A percentile compares a stretch with the other conserved stretches of the same genome.
phyloP scores from a whole-genome alignment of 2,797 vertebrate species.

The Loriculus beryllinus region DNA sequence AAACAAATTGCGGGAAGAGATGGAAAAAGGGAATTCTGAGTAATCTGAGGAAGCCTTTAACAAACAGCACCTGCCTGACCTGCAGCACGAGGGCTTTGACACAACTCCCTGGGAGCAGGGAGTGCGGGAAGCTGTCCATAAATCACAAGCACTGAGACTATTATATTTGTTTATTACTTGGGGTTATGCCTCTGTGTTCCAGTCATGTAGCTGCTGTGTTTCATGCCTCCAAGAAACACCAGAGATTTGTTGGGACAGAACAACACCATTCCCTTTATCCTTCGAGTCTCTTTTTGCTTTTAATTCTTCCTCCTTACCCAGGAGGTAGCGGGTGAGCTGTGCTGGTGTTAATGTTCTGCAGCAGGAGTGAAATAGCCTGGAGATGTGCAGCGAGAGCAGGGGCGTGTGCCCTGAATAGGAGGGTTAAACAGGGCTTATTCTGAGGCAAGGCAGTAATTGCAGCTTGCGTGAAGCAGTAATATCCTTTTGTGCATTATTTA shows the following conservation, averaged over 20 bases:
- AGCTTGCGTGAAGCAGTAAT: conserved; percentile 28
- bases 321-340: neutral
- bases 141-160: conserved; percentile 1
- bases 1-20: neutral
- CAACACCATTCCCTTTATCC: neutral
- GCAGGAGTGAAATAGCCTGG: conserved; percentile 47
- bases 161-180: conserved; percentile 25
- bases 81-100: neutral
- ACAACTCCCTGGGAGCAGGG: neutral
- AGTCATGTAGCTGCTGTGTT: neutral
- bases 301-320: neutral
- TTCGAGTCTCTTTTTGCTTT: neutral
- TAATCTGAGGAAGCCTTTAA: neutral
- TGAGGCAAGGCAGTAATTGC: conserved; percentile 45
- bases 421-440: conserved; percentile 62
- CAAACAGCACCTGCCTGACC: conserved; percentile 1
- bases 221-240: neutral
- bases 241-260: neutral
- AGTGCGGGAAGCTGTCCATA: neutral
- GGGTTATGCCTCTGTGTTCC: neutral
- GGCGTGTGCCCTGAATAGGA: conserved; percentile 12
- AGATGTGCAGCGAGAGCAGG: conserved; percentile 13
- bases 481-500: conserved; percentile 69
- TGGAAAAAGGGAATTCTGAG: neutral
- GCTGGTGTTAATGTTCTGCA: conserved; percentile 53